A percentile compares a stretch with the other conserved stretches of the same genome.
Evolutionary conservation across 2,797 vertebrate genomes (phyloP).

Genomic region (Neopelma chrysocephalum): DNA sequence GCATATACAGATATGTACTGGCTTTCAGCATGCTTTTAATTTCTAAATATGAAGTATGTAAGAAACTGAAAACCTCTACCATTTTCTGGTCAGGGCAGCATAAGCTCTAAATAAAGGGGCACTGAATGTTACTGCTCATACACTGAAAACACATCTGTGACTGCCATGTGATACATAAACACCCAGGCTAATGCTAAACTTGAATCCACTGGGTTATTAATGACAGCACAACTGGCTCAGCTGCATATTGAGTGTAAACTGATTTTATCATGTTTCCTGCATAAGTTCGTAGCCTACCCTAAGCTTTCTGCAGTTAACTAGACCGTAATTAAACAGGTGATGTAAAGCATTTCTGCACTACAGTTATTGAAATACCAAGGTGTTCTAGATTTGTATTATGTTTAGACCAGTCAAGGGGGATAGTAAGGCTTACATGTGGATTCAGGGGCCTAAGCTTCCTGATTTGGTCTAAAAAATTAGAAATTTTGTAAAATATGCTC

Average conservation of each 20-base stretch:
- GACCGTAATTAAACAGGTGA: neutral
- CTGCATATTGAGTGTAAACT: neutral
- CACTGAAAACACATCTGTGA: neutral
- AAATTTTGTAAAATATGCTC: neutral
- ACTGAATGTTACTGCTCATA: neutral
- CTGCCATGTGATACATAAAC: neutral
- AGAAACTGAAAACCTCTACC: neutral
- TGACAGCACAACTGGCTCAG: slow-evolving; percentile 8
- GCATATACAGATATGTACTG: neutral
- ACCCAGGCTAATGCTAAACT: neutral
- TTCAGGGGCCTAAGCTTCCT: neutral
- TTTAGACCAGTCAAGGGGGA: neutral
- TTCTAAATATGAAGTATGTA: neutral
- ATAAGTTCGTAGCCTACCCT: neutral
- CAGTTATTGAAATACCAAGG: neutral
- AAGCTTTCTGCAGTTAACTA: neutral
- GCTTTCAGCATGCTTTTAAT: neutral
- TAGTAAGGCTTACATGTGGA: neutral
- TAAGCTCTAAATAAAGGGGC: neutral
- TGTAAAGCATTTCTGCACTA: neutral
- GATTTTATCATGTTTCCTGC: neutral
- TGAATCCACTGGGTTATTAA: neutral
- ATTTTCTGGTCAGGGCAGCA: neutral
- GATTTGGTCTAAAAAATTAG: neutral
- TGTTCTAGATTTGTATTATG: neutral